These are phyloP conservation scores for Styela clava DNA, from an alignment of 23 tunicate species.

Conservation along the genomic window DNA sequence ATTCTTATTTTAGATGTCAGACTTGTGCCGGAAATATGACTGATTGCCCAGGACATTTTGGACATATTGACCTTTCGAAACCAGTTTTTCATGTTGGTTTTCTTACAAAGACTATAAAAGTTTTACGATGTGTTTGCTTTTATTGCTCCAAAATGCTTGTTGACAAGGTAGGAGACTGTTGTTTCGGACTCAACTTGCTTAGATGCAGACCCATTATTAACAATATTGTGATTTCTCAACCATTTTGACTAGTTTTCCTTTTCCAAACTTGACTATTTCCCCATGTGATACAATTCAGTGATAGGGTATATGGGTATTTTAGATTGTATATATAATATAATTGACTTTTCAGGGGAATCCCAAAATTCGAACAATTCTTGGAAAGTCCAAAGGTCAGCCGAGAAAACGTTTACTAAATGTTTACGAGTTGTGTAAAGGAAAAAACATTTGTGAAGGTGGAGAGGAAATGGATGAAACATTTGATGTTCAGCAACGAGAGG, in stretches of 20 bases:
- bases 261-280: background rate
- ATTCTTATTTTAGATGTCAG: constrained; percentile 66
- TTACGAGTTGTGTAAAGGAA: constrained; percentile 97
- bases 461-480: constrained; percentile 93
- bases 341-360: constrained; percentile 78
- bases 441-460: constrained; percentile 98
- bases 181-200: background rate
- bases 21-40: constrained; percentile 99
- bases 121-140: constrained; percentile 94
- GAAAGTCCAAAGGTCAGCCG: constrained; percentile 75
- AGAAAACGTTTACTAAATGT: constrained; percentile 90
- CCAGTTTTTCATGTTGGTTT: constrained; percentile 98
- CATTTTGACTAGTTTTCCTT: background rate
- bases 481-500: constrained; percentile 63
- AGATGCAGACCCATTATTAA: too few species aligned
- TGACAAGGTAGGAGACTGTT: too few species aligned
- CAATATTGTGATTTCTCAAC: background rate
- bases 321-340: too few species aligned
- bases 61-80: constrained; percentile 94
- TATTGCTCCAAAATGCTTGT: constrained; percentile 91
- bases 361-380: constrained; percentile 76
- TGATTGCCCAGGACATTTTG: constrained; percentile 99
- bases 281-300: too few species aligned
- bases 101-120: constrained; percentile 85
- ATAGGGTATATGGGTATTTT: too few species aligned